Conservation (phyloP, 1,140 invertebrate genomes). For the Bombyx mandarina region DNA sequence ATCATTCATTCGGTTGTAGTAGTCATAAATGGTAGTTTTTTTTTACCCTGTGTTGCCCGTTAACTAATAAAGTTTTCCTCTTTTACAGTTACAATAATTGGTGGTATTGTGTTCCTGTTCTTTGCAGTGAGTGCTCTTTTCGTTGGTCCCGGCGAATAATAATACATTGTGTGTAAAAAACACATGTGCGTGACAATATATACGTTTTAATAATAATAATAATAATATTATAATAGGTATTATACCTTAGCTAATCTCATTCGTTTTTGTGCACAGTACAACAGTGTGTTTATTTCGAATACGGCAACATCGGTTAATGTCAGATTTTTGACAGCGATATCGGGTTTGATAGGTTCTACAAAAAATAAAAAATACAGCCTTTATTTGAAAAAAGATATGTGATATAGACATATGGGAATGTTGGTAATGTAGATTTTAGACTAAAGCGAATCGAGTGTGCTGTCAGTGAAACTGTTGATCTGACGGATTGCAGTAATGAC, state of each 20-base stretch:
- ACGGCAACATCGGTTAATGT: constrained; percentile 7
- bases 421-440: no score
- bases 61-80: constrained; percentile 26
- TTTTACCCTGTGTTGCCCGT: background rate
- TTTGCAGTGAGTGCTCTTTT: constrained; percentile 94
- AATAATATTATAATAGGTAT: no score
- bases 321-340: background rate
- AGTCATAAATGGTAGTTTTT: no score
- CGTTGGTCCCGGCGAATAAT: constrained; percentile 72
- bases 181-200: constrained; percentile 37
- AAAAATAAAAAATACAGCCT: background rate
- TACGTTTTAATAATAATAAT: constrained; percentile 19
- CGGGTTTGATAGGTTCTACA: background rate
- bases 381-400: no score
- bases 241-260: constrained; percentile 13
- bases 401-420: no score
- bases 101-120: constrained; percentile 92
- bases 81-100: constrained; percentile 91
- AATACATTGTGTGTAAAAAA: constrained; percentile 4
- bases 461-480: no score
- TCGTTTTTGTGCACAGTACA: constrained; percentile 3
- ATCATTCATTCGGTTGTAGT: no score
- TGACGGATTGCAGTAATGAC: no score
- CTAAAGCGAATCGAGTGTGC: no score
- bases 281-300: constrained; percentile 4